Conservation (phyloP, 2,113 vertebrate genomes). For the Mus spicilegus region DNA sequence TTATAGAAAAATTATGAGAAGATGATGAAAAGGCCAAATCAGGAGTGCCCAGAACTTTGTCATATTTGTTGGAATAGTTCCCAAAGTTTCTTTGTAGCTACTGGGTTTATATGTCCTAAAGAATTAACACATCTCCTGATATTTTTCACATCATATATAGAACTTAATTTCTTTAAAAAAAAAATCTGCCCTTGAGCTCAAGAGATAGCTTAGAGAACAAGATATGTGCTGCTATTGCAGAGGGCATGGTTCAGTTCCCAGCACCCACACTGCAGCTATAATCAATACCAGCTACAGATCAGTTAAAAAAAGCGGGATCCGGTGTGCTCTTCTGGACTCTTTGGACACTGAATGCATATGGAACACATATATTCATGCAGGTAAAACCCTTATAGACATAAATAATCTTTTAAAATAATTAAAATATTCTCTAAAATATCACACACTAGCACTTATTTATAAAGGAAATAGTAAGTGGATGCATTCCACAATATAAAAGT, state of each 20-base stretch:
- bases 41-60: neutral
- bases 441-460: neutral
- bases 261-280: neutral
- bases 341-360: neutral
- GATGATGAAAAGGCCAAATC: neutral
- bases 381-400: neutral
- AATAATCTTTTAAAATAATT: neutral
- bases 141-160: neutral
- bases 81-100: neutral
- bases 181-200: neutral
- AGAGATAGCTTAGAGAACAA: neutral
- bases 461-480: constrained; percentile 1
- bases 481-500: constrained; percentile 29
- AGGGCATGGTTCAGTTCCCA: neutral
- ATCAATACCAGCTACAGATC: too few relatives aligned
- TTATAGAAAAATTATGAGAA: neutral
- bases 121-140: neutral
- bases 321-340: neutral
- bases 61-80: neutral
- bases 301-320: neutral
- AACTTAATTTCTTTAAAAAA: neutral
- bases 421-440: neutral
- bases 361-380: neutral
- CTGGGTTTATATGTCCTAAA: neutral
- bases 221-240: neutral